Evolutionary conservation across 53 echinoderm and acorn worm species (phyloP).

Genomic region (Apostichopus leukothele): DNA sequence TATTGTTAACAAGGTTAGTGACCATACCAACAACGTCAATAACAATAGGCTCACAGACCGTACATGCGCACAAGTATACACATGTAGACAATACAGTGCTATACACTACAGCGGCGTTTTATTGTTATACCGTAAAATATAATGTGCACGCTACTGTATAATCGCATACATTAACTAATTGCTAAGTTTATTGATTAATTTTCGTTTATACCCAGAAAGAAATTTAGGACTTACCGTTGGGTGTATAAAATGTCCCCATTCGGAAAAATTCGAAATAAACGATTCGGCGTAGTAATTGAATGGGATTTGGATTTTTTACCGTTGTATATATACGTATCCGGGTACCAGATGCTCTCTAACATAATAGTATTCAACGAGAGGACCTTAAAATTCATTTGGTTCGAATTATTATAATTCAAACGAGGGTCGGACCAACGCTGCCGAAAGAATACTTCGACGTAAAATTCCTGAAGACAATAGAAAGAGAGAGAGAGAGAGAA

Average conservation of each 20-base stretch:
- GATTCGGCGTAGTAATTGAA: slow-evolving; percentile 87
- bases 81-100: no score
- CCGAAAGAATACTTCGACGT: slow-evolving; percentile 93
- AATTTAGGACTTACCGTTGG: slow-evolving; percentile 62
- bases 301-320: slow-evolving; percentile 85
- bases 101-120: no score
- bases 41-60: no score
- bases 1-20: no score
- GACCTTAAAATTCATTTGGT: slow-evolving; percentile 59
- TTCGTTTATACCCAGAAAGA: not conserved
- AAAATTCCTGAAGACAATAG: slow-evolving; percentile 72
- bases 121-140: no score
- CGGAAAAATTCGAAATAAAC: slow-evolving; percentile 83
- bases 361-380: slow-evolving; percentile 92
- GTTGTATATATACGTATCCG: slow-evolving; percentile 94
- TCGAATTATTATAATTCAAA: slow-evolving; percentile 76
- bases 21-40: no score
- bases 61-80: no score
- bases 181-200: no score
- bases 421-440: slow-evolving; percentile 92
- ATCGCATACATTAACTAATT: no score
- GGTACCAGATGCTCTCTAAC: slow-evolving; percentile 99
- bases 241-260: slow-evolving; percentile 89
- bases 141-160: no score
- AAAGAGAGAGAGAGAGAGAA: not conserved